Conservation (phyloP, 2,113 vertebrate species). For the Pogona vitticeps region DNA sequence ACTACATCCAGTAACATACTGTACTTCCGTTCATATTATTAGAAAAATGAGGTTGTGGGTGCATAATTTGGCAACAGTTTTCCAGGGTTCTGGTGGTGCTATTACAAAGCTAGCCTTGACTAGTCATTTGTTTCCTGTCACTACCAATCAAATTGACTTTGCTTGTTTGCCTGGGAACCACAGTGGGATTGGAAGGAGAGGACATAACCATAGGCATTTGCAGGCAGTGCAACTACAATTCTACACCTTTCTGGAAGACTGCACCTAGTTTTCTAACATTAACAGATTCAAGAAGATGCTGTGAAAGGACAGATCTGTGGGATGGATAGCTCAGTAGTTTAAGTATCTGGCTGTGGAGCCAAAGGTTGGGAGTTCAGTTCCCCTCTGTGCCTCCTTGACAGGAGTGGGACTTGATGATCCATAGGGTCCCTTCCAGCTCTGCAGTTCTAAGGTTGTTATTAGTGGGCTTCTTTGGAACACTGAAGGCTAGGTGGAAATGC, state of each 20-base stretch:
- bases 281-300: no score
- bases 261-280: not conserved
- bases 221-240: not conserved
- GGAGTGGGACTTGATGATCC: no score
- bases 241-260: not conserved
- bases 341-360: no score
- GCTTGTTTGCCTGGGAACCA: not conserved
- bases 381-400: no score
- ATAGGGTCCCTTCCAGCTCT: no score
- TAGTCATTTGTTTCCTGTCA: not conserved
- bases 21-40: not conserved
- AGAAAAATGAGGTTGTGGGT: not conserved
- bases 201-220: not conserved
- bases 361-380: no score
- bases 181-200: not conserved
- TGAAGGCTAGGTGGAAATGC: no score
- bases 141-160: not conserved
- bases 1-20: not conserved
- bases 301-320: no score
- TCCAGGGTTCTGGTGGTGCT: not conserved
- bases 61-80: not conserved
- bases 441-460: no score
- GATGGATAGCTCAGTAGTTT: no score
- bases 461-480: no score
- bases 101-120: not conserved